These are phyloP conservation scores for Chrysaora quinquecirrha DNA, from an alignment of 30 jellyfish, hydroid and myxozoan species.

Conservation along the genomic window DNA sequence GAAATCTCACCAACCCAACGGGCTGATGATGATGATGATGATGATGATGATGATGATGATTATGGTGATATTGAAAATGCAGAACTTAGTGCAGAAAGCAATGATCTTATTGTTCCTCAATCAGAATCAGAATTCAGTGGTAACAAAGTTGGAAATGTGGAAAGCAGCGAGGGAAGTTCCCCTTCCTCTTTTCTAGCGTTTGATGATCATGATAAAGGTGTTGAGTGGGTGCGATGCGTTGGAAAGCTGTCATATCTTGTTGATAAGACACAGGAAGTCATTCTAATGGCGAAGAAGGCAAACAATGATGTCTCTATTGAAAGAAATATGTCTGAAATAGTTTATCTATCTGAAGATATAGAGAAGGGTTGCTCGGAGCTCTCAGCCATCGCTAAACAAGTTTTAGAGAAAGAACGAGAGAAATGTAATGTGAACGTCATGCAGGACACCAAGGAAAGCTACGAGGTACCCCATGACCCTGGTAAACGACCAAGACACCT, in stretches of 20 bases:
- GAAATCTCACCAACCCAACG: not conserved
- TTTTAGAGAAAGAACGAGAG: conserved; percentile 18
- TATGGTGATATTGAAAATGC: not conserved
- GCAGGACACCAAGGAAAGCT: conserved; percentile 1
- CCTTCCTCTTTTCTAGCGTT: not conserved
- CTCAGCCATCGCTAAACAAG: conserved; percentile 14
- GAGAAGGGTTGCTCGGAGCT: conserved; percentile 20
- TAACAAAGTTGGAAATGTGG: not conserved
- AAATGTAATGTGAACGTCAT: conserved; percentile 4
- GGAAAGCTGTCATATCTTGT: conserved; percentile 8
- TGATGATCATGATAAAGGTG: no score
- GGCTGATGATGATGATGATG: not conserved
- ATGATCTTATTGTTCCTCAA: not conserved
- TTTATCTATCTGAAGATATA: conserved; percentile 2
- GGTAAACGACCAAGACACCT: conserved; percentile 19
- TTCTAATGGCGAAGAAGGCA: conserved; percentile 2
- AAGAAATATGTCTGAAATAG: conserved; percentile 3
- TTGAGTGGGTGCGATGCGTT: not conserved
- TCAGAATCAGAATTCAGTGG: conserved; percentile 10
- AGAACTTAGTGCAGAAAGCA: conserved; percentile 3
- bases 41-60: not conserved
- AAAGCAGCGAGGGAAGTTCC: conserved; percentile 8
- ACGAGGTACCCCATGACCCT: conserved; percentile 27
- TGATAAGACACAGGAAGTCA: conserved; percentile 9
- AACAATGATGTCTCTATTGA: conserved; percentile 3